phyloP scores from a whole-genome alignment of 2,113 vertebrate species.

The Caretta caretta region DNA sequence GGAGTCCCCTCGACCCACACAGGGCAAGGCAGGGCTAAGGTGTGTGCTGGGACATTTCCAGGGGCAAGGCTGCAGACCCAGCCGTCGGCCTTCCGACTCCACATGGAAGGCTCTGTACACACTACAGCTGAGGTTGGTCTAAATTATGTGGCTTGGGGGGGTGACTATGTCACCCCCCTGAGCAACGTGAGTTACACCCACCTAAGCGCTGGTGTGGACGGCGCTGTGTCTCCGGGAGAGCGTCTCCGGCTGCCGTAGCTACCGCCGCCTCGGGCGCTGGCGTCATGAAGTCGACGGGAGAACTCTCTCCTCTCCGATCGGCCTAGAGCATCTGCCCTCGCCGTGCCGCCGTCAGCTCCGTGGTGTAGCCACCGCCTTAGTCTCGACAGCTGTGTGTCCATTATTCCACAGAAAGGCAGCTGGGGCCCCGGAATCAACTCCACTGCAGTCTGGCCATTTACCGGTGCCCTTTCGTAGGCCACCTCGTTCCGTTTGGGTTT shows the following conservation, averaged over 20 bases:
- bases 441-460: neutral
- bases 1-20: neutral
- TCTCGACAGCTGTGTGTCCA: no score
- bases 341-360: no score
- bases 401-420: neutral
- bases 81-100: neutral
- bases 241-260: neutral
- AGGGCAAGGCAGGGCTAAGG: neutral
- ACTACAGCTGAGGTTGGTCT: no score
- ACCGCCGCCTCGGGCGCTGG: neutral
- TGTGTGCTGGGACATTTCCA: neutral
- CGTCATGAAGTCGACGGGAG: neutral
- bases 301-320: rapidly evolving
- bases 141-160: neutral
- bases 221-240: no score
- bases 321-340: no score
- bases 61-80: neutral
- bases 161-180: neutral
- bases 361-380: no score
- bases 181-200: neutral
- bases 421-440: neutral
- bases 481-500: no score
- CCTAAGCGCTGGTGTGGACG: no score
- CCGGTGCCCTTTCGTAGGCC: no score
- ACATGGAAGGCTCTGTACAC: no score